phyloP scores from a whole-genome alignment of 2,113 vertebrate genomes.

The Chaetura pelagica region DNA sequence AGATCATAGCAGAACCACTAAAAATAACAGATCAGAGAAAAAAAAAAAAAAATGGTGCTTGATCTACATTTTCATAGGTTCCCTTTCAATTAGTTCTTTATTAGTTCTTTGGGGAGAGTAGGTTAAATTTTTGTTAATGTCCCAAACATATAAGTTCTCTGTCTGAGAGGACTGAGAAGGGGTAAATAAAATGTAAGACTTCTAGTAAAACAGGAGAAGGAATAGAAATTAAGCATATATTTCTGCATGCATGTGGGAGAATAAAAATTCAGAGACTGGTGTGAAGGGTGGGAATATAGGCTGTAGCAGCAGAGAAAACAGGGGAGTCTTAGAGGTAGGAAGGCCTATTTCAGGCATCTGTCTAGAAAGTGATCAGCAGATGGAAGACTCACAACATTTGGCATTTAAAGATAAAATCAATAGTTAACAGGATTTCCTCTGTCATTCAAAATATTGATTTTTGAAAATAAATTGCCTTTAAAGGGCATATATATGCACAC shows the following conservation, averaged over 20 bases:
- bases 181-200: not conserved
- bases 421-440: constrained; percentile 59
- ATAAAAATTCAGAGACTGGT: not conserved
- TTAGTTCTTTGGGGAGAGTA: not conserved
- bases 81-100: not conserved
- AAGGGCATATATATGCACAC: not conserved
- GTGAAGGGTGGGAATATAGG: not conserved
- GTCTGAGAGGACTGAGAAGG: not conserved
- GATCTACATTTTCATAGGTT: not conserved
- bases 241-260: not conserved
- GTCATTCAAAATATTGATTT: constrained; percentile 68
- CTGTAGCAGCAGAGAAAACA: not conserved
- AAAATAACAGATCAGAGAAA: not conserved
- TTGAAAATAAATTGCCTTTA: constrained; percentile 25
- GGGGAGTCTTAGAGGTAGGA: not conserved
- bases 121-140: not conserved
- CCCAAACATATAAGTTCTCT: not conserved
- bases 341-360: constrained; percentile 7
- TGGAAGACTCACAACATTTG: constrained; percentile 49
- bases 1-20: not conserved
- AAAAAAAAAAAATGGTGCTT: not conserved
- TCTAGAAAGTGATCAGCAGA: constrained; percentile 35
- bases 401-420: constrained; percentile 55
- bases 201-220: not conserved
- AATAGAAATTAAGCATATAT: not conserved